Evolutionary conservation across 2,888 invertebrate genomes (phyloP).

Genomic region (Steinernema carpocapsae): DNA sequence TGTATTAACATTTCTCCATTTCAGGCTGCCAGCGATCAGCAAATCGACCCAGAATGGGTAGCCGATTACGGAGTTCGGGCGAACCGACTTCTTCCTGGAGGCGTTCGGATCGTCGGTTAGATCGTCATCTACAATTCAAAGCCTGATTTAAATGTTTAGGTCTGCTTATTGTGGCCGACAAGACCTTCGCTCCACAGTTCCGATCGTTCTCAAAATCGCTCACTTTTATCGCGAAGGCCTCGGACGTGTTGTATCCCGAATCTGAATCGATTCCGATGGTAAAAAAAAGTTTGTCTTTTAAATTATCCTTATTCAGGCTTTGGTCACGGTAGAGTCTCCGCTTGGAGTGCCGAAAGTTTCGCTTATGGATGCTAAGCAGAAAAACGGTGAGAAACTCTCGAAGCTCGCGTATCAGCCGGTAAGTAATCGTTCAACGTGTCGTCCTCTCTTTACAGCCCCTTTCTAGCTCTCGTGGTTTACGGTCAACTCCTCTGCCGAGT

Average conservation of each 20-base stretch:
- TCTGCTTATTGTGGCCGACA: conserved; percentile 14
- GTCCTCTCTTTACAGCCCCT: not conserved
- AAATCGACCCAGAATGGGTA: conserved; percentile 28
- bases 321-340: conserved; percentile 10
- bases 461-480: conserved; percentile 22
- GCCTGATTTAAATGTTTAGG: not conserved
- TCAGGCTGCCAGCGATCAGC: conserved; percentile 21
- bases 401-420: conserved; percentile 6
- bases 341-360: conserved; percentile 22
- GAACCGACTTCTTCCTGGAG: conserved; percentile 20
- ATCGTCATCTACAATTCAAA: not conserved
- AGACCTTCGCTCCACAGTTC: not conserved
- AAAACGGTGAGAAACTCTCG: not conserved
- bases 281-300: not conserved
- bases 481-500: not conserved
- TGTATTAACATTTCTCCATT: not conserved
- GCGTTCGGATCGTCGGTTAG: conserved; percentile 11
- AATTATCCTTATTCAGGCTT: not conserved
- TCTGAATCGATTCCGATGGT: conserved; percentile 8
- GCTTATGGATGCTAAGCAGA: not conserved
- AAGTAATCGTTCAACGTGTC: not conserved
- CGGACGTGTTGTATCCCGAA: not conserved
- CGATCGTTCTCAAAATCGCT: conserved; percentile 9
- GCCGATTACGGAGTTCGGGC: conserved; percentile 27
- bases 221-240: conserved; percentile 12